Evolutionary conservation across 2,113 vertebrate species (phyloP).

Genomic region (Chaetodon auriga): DNA sequence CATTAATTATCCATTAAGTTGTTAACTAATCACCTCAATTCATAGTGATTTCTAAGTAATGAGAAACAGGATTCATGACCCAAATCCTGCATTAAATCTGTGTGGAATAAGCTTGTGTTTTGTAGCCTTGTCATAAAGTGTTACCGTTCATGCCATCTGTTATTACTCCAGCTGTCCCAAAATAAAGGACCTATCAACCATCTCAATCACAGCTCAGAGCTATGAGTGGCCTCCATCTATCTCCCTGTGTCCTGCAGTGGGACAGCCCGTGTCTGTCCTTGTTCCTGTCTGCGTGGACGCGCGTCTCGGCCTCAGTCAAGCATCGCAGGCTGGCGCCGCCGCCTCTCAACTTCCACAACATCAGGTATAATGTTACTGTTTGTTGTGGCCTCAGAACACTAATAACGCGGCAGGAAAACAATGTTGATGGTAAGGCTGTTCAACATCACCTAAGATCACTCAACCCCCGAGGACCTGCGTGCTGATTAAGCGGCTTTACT

Average conservation of each 20-base stretch:
- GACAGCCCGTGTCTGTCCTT: conserved; percentile 65
- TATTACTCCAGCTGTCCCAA: background rate
- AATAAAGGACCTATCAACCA: conserved; percentile 2
- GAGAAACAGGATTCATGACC: background rate
- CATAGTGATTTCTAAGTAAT: background rate
- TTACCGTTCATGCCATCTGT: background rate
- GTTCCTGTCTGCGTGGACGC: conserved; percentile 64
- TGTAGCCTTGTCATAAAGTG: too few relatives aligned
- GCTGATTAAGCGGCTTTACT: conserved; percentile 64
- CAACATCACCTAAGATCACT: conserved; percentile 80
- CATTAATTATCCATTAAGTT: too few relatives aligned
- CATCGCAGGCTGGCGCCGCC: conserved; percentile 86
- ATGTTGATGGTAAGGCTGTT: conserved; percentile 79
- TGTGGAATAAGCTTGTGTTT: too few relatives aligned
- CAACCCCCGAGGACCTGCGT: conserved; percentile 65
- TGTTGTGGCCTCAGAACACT: conserved; percentile 85
- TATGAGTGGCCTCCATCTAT: conserved; percentile 19
- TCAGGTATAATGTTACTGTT: conserved; percentile 89
- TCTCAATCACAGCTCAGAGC: background rate
- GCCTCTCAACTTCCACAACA: conserved; percentile 84
- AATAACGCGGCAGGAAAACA: conserved; percentile 80
- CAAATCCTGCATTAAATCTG: background rate
- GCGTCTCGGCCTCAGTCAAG: conserved; percentile 83
- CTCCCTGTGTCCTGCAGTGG: conserved; percentile 18
- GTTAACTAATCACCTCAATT: background rate